These are phyloP conservation scores for Euphonia xanthogaster DNA, from an alignment of 2,797 vertebrate genomes.

Conservation along the genomic window DNA sequence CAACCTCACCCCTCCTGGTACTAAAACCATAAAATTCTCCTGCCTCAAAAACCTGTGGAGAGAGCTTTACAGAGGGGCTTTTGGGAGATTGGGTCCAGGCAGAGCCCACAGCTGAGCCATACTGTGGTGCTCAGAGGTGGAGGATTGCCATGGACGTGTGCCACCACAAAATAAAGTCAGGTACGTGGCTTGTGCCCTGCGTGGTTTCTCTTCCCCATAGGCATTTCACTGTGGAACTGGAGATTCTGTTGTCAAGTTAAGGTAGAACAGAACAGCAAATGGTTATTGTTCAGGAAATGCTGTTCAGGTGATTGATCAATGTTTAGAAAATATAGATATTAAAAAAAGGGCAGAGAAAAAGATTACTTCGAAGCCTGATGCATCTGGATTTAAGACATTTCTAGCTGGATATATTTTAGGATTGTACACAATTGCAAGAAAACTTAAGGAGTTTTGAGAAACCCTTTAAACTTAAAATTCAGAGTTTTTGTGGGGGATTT, in stretches of 20 bases:
- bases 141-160: accelerated
- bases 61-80: neutral
- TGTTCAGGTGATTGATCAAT: neutral
- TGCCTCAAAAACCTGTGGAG: neutral
- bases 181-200: accelerated
- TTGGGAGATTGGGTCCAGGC: neutral
- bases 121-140: neutral
- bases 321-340: neutral
- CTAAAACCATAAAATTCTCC: neutral
- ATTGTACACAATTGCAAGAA: neutral
- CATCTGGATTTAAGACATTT: neutral
- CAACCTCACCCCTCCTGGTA: neutral
- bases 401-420: neutral
- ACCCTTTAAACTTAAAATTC: neutral
- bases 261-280: neutral
- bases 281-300: neutral
- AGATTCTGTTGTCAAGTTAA: neutral
- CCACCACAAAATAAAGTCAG: too few species aligned
- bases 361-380: neutral
- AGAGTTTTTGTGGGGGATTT: neutral
- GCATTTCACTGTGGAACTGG: neutral
- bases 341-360: neutral
- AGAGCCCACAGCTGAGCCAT: neutral
- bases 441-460: neutral
- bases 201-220: neutral